Percentiles rank a stretch among this genome's conserved stretches.
Evolutionary conservation across 2,113 vertebrate genomes (phyloP).

Genomic region (Bucco capensis): DNA sequence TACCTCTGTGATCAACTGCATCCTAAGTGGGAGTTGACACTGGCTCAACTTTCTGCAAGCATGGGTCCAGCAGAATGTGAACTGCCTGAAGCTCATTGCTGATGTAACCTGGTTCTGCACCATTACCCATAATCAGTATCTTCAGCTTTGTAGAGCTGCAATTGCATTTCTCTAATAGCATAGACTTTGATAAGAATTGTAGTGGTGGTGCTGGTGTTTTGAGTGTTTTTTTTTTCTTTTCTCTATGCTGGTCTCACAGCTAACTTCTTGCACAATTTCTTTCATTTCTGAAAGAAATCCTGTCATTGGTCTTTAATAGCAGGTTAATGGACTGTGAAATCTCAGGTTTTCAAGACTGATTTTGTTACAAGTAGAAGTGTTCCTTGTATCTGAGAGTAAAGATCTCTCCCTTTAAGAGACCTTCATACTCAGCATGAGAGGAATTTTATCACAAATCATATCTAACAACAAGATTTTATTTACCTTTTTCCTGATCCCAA

Average conservation of each 20-base stretch:
- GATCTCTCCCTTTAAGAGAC: background rate
- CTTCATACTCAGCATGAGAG: background rate
- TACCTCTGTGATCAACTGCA: conserved; percentile 59
- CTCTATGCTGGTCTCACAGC: background rate
- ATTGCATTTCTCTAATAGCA: conserved; percentile 63
- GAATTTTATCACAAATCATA: conserved; percentile 35
- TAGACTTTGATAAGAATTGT: conserved; percentile 47
- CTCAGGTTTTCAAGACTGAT: conserved; percentile 65
- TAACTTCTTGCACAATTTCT: conserved; percentile 33
- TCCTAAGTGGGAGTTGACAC: conserved; percentile 66
- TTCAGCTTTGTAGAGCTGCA: conserved; percentile 46
- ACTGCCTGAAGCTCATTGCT: conserved; percentile 48
- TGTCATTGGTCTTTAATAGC: conserved; percentile 63
- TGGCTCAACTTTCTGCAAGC: conserved; percentile 52
- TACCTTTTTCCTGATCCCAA: conserved; percentile 40
- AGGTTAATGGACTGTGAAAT: conserved; percentile 72
- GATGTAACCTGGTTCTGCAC: conserved; percentile 58
- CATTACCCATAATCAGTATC: conserved; percentile 60
- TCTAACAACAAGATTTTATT: conserved; percentile 30
- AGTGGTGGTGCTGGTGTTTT: background rate
- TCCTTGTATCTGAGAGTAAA: conserved; percentile 33
- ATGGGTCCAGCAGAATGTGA: conserved; percentile 58
- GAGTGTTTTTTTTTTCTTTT: background rate
- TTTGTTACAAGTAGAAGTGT: conserved; percentile 48
- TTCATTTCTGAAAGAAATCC: conserved; percentile 55